Evolutionary conservation across 2,888 invertebrate genomes (phyloP).

Genomic region (Mimumesa dahlbomi): DNA sequence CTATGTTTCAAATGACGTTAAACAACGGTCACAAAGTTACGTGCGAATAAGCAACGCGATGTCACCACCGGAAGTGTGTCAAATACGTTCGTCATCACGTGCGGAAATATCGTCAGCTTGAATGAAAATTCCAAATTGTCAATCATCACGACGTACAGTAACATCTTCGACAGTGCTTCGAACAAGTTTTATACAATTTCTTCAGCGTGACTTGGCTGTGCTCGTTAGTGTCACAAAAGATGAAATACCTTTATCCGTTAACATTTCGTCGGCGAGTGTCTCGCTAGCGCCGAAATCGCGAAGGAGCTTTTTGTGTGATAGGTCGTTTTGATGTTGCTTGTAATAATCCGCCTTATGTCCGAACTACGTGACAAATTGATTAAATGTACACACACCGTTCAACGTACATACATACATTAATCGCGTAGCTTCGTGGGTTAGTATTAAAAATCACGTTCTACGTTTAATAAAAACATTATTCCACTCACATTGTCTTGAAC

Average conservation of each 20-base stretch:
- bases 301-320: slow-evolving; percentile 86
- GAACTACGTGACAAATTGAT: slow-evolving; percentile 81
- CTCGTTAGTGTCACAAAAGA: slow-evolving; percentile 28
- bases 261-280: slow-evolving; percentile 85
- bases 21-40: too few species aligned
- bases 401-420: too few species aligned
- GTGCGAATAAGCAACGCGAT: slow-evolving; percentile 31
- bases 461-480: not conserved
- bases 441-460: not conserved
- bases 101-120: not conserved
- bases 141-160: slow-evolving; percentile 6
- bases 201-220: slow-evolving; percentile 25
- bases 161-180: slow-evolving; percentile 24
- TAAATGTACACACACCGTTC: slow-evolving; percentile 8
- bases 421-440: not conserved
- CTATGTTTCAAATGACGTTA: too few species aligned
- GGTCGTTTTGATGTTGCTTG: slow-evolving; percentile 84
- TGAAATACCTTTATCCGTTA: slow-evolving; percentile 88
- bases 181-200: slow-evolving; percentile 19
- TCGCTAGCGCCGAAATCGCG: slow-evolving; percentile 87
- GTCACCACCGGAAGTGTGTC: not conserved
- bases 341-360: slow-evolving; percentile 91
- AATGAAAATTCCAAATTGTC: not conserved
- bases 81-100: not conserved
- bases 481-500: slow-evolving; percentile 89